Percentiles rank a stretch among this genome's conserved stretches.
phyloP scores from a whole-genome alignment of 2,797 vertebrate genomes.

The Poeciliopsis presidionis region DNA sequence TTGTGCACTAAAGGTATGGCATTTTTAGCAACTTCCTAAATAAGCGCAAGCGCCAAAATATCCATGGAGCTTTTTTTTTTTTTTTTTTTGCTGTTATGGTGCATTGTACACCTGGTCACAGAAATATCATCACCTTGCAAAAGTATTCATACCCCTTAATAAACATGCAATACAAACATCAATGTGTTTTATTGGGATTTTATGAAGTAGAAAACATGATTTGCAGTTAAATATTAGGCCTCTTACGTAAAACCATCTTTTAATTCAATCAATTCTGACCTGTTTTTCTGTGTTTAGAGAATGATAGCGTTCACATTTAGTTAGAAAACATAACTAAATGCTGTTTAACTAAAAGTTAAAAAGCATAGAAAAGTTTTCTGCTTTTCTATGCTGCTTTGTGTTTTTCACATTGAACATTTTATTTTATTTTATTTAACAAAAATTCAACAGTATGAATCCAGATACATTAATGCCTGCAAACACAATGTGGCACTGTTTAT shows the following conservation, averaged over 20 bases:
- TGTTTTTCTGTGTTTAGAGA: background rate
- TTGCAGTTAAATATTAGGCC: background rate
- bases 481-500: constrained; percentile 18
- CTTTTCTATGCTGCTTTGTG: background rate
- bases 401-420: background rate
- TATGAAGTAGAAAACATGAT: background rate
- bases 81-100: background rate
- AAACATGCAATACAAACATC: background rate
- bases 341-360: no score
- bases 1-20: constrained; percentile 94
- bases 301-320: background rate
- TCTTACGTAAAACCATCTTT: background rate
- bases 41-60: background rate
- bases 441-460: background rate
- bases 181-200: background rate
- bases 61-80: background rate
- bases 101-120: constrained; percentile 8
- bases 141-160: background rate
- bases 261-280: background rate
- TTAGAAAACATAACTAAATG: no score
- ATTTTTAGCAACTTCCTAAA: background rate
- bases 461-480: constrained; percentile 10
- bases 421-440: background rate
- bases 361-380: no score
- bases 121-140: background rate